Conservation (phyloP, 2,797 vertebrate species). For the Hipposideros larvatus region DNA sequence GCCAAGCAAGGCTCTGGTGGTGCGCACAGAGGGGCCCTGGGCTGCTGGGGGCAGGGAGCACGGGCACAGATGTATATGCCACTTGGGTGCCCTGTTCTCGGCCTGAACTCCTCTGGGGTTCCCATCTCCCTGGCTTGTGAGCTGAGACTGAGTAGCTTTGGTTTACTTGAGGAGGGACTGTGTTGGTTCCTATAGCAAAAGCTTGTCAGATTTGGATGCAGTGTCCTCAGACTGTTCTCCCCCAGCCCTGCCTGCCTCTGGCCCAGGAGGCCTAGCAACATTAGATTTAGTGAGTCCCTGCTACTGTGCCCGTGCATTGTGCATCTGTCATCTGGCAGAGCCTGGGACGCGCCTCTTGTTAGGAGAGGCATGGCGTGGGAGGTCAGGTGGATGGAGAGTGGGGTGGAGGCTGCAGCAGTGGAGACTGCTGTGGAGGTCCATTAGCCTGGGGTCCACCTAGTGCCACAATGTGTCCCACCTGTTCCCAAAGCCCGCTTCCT, state of each 20-base stretch:
- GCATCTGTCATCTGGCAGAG: background rate
- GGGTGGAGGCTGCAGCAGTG: background rate
- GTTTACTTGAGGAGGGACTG: fast-evolving
- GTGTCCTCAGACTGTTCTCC: background rate
- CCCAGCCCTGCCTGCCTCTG: fast-evolving
- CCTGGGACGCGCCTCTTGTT: background rate
- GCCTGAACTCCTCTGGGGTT: too few species aligned
- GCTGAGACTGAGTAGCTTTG: background rate
- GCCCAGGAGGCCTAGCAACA: background rate
- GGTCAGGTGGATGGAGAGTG: background rate
- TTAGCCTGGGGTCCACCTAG: background rate
- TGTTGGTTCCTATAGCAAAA: too few species aligned
- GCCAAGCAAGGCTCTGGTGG: background rate
- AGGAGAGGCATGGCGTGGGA: background rate
- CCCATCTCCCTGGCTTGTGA: fast-evolving
- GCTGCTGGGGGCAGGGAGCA: background rate
- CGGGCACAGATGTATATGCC: too few species aligned
- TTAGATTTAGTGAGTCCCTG: background rate
- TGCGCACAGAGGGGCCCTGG: background rate
- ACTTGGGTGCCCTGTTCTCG: background rate
- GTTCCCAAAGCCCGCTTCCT: slow-evolving; percentile 86
- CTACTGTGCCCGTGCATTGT: fast-evolving
- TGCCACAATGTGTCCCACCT: background rate
- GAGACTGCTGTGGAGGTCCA: background rate
- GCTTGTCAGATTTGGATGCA: background rate